Conservation (phyloP, 1,140 invertebrate genomes). For the Ostrea edulis region DNA sequence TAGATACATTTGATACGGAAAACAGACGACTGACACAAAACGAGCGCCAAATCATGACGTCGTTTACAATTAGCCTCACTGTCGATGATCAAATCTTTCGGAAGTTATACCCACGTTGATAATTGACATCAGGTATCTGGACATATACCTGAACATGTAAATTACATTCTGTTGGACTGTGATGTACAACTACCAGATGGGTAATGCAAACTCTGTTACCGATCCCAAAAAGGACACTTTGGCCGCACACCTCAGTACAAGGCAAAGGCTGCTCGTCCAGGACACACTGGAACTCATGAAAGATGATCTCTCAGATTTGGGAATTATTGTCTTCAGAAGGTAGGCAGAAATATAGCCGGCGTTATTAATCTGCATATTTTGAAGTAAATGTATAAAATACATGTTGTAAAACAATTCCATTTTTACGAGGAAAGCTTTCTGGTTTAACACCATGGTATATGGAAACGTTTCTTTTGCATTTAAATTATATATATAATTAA, state of each 20-base stretch:
- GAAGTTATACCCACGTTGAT: not conserved
- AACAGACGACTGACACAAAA: not conserved
- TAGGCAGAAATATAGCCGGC: not conserved
- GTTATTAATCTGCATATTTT: not conserved
- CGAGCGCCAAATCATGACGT: not conserved
- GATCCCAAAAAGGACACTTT: conserved; percentile 21
- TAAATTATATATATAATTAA: no score
- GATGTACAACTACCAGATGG: not conserved
- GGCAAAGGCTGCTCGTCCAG: conserved; percentile 9
- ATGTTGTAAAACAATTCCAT: no score
- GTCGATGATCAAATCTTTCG: conserved; percentile 21
- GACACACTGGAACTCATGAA: conserved; percentile 37
- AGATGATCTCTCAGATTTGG: conserved; percentile 3
- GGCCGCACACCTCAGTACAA: not conserved
- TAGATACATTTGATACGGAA: conserved; percentile 15
- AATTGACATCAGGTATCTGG: not conserved
- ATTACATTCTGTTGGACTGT: not conserved
- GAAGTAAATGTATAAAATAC: no score
- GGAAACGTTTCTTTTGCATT: no score
- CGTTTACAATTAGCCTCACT: conserved; percentile 27
- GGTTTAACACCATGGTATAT: no score
- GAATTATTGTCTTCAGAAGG: conserved; percentile 19
- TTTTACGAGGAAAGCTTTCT: no score
- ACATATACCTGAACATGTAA: conserved; percentile 6
- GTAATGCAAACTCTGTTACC: conserved; percentile 8